Percentiles rank a stretch among this genome's conserved stretches.
Evolutionary conservation across 2,888 invertebrate genomes (phyloP).

Genomic region (Mimas tiliae): DNA sequence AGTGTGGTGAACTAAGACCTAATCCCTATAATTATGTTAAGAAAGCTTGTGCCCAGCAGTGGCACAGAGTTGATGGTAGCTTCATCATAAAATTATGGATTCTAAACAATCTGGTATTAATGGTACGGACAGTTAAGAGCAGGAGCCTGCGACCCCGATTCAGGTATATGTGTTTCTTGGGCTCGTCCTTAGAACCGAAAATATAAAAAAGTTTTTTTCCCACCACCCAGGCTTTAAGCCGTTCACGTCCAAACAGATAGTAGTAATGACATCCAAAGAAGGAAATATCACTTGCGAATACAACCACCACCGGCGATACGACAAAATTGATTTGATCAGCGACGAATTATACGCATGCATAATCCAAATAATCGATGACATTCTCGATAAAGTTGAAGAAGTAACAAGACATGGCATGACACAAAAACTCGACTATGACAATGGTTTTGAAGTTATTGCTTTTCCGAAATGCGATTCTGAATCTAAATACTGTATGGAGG

Average conservation of each 20-base stretch:
- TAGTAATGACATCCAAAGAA: constrained; percentile 62
- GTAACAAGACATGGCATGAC: constrained; percentile 38
- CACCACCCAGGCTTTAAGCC: constrained; percentile 68
- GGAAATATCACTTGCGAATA: constrained; percentile 59
- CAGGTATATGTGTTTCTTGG: no score
- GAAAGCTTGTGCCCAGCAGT: no score
- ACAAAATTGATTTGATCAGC: constrained; percentile 32
- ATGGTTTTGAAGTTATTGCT: constrained; percentile 65
- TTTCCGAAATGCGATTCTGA: constrained; percentile 47
- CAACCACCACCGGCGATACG: constrained; percentile 36
- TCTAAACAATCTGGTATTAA: no score
- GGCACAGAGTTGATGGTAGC: no score
- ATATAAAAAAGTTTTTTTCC: constrained; percentile 24
- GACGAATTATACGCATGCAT: constrained; percentile 44
- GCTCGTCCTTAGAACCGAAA: neutral
- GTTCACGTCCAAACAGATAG: constrained; percentile 71
- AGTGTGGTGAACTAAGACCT: no score
- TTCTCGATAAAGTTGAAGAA: constrained; percentile 64
- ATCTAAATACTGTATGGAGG: constrained; percentile 36
- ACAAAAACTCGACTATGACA: constrained; percentile 41
- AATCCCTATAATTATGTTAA: no score
- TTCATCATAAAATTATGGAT: no score
- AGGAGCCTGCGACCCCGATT: no score
- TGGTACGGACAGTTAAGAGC: no score
- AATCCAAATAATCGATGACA: constrained; percentile 57